Percentiles rank a stretch among this genome's conserved stretches.
These are phyloP conservation scores for Gobio occitaniae DNA, from an alignment of 2,797 vertebrate species.

Conservation along the genomic window DNA sequence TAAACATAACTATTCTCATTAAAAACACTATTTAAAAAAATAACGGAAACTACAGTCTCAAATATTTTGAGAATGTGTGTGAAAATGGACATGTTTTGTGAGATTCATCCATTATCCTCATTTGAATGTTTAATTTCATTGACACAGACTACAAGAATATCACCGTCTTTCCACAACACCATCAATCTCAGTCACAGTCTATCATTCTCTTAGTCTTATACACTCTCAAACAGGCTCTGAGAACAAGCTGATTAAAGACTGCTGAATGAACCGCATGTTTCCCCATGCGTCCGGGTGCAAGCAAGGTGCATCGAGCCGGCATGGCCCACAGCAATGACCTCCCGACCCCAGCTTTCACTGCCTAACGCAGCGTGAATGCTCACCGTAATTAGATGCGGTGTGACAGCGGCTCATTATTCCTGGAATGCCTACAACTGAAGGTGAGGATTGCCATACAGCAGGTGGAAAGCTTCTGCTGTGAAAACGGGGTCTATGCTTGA, in stretches of 20 bases:
- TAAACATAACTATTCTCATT: background rate
- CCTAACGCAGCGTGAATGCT: constrained; percentile 29
- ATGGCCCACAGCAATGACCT: constrained; percentile 12
- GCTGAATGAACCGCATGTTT: constrained; percentile 11
- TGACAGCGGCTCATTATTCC: constrained; percentile 44
- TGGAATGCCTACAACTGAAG: constrained; percentile 24
- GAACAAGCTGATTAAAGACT: constrained; percentile 20
- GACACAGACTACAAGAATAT: background rate
- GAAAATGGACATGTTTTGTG: background rate
- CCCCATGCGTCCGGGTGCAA: background rate
- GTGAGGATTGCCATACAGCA: constrained; percentile 8
- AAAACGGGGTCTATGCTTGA: constrained; percentile 60
- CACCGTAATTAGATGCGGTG: constrained; percentile 36
- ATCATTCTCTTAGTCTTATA: background rate
- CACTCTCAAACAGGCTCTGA: constrained; percentile 2
- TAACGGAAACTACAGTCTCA: background rate
- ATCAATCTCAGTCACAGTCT: constrained; percentile 1
- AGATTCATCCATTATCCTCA: background rate
- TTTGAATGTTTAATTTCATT: background rate
- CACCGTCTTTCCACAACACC: background rate
- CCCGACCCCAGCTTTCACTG: constrained; percentile 41
- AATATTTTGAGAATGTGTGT: background rate
- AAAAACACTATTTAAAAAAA: background rate
- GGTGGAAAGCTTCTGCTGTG: constrained; percentile 26
- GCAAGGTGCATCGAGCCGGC: constrained; percentile 1